phyloP scores from a whole-genome alignment of 2,888 invertebrate species.

The Ophonus ardosiacus region DNA sequence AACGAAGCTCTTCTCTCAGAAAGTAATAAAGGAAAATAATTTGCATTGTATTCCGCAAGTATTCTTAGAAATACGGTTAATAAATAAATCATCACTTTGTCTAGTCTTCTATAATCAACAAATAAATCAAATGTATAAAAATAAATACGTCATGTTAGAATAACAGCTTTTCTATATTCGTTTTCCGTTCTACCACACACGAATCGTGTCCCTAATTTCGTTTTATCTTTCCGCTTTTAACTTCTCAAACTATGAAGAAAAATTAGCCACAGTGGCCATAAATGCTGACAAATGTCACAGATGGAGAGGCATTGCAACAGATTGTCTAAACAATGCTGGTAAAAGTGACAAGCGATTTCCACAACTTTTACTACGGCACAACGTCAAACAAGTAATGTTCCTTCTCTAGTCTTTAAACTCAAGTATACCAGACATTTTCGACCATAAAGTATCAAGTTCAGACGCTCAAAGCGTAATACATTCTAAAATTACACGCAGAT shows the following conservation, averaged over 20 bases:
- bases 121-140: background rate
- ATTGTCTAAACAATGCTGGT: slow-evolving; percentile 21
- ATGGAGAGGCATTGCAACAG: slow-evolving; percentile 15
- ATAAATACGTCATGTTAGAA: background rate
- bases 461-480: slow-evolving; percentile 30
- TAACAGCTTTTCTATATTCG: background rate
- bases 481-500: slow-evolving; percentile 39
- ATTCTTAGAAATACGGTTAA: background rate
- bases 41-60: background rate
- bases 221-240: background rate
- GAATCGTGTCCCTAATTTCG: background rate
- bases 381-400: slow-evolving; percentile 6
- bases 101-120: background rate
- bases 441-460: slow-evolving; percentile 45
- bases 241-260: slow-evolving; percentile 10
- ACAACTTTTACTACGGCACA: slow-evolving; percentile 1
- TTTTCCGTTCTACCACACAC: background rate
- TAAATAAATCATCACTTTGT: no score
- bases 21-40: background rate
- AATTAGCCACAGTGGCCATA: slow-evolving; percentile 17
- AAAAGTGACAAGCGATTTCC: slow-evolving; percentile 27
- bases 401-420: background rate
- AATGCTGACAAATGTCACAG: slow-evolving; percentile 30
- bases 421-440: slow-evolving; percentile 11
- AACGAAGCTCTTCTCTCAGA: background rate